Percentiles rank a stretch among this genome's conserved stretches.
Conservation (phyloP, 2,888 invertebrate species). For the Caenorhabditis sinica region DNA sequence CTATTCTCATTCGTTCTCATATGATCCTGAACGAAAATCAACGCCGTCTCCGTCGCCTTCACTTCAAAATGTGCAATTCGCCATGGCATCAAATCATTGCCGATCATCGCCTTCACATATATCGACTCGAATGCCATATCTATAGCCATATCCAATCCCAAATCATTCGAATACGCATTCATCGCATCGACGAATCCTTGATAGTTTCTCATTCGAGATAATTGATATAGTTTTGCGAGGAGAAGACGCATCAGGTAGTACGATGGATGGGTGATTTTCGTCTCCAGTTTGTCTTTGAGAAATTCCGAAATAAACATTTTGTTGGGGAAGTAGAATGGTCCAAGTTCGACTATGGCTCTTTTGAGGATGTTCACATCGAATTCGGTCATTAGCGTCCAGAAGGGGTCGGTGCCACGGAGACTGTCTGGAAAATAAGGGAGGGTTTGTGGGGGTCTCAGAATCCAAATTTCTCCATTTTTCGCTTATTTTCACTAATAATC, state of each 20-base stretch:
- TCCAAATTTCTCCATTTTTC: too few relatives aligned
- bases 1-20: conserved; percentile 34
- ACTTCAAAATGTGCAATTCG: conserved; percentile 11
- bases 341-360: conserved; percentile 47
- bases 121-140: conserved; percentile 38
- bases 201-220: conserved; percentile 34
- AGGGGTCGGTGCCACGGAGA: conserved; percentile 48
- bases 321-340: conserved; percentile 53
- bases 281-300: conserved; percentile 30
- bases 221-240: conserved; percentile 69
- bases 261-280: conserved; percentile 17
- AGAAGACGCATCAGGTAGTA: conserved; percentile 62
- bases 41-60: background rate
- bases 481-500: too few relatives aligned
- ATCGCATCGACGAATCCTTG: conserved; percentile 13
- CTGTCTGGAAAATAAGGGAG: conserved; percentile 60
- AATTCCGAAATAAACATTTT: conserved; percentile 57
- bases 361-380: conserved; percentile 61
- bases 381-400: conserved; percentile 69
- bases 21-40: conserved; percentile 51
- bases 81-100: conserved; percentile 38
- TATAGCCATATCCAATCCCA: conserved; percentile 10
- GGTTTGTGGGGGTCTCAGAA: too few relatives aligned
- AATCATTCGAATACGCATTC: conserved; percentile 19
- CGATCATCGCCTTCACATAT: conserved; percentile 39